Percentiles rank a stretch among this genome's conserved stretches.
phyloP scores from a whole-genome alignment of 2,113 vertebrate genomes.

The Ictidomys tridecemlineatus region DNA sequence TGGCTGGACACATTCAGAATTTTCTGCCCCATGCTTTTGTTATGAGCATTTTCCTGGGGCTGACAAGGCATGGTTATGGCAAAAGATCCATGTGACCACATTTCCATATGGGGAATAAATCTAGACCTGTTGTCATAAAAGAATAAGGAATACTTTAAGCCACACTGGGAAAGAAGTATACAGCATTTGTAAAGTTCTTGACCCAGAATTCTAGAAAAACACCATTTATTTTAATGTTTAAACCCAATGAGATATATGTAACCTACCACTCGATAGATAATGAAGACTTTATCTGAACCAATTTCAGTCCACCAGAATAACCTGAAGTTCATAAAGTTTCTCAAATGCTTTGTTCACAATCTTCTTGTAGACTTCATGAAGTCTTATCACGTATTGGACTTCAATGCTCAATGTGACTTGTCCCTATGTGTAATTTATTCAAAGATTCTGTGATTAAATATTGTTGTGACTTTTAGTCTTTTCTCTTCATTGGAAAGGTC shows the following conservation, averaged over 20 bases:
- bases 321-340: neutral
- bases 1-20: neutral
- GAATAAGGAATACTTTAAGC: neutral
- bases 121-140: conserved; percentile 33
- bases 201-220: neutral
- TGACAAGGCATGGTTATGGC: neutral
- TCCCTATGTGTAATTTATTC: neutral
- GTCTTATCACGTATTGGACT: neutral
- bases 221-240: conserved; percentile 7
- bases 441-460: neutral
- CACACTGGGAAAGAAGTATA: neutral
- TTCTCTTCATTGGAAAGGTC: neutral
- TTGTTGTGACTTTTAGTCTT: neutral
- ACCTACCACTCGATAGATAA: neutral
- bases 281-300: neutral
- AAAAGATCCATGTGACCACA: neutral
- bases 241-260: neutral
- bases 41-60: conserved; percentile 9
- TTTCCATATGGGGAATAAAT: conserved; percentile 24
- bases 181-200: neutral
- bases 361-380: neutral
- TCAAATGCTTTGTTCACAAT: conserved; percentile 11
- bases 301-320: neutral
- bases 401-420: neutral
- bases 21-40: conserved; percentile 37